Conservation (phyloP, 2,797 vertebrate species). For the Neopelma chrysocephalum region DNA sequence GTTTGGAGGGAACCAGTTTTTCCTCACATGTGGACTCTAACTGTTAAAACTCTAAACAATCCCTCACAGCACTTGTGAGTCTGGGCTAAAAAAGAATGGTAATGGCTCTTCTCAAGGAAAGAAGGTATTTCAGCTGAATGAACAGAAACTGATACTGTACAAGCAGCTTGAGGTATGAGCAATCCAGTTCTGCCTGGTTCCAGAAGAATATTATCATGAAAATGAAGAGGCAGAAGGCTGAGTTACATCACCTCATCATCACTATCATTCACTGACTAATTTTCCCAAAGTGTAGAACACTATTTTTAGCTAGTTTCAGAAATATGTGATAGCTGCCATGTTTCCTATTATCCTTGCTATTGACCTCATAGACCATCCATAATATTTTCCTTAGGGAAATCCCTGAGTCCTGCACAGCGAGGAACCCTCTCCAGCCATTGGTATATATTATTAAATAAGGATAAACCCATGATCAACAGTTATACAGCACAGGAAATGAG, state of each 20-base stretch:
- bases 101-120: not conserved
- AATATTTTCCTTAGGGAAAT: not conserved
- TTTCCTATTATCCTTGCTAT: not conserved
- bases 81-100: not conserved
- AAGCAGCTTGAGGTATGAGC: not conserved
- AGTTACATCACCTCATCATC: slow-evolving; percentile 17
- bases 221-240: not conserved
- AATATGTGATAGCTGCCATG: not conserved
- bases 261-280: not conserved
- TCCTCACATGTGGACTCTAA: slow-evolving; percentile 12
- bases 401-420: not conserved
- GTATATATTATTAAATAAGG: not conserved
- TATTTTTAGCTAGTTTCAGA: slow-evolving; percentile 2
- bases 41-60: slow-evolving; percentile 10
- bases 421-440: not conserved
- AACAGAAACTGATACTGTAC: not conserved
- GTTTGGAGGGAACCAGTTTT: slow-evolving; percentile 32
- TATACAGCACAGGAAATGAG: not conserved
- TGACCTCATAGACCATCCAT: not conserved
- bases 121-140: slow-evolving; percentile 25
- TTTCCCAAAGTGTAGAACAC: not conserved
- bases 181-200: not conserved
- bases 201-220: not conserved
- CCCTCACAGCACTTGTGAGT: not conserved
- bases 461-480: not conserved